Base-by-base conservation (phyloP, 2,888 invertebrate species). In the Kuschelorhynchus macadamiae region DNA sequence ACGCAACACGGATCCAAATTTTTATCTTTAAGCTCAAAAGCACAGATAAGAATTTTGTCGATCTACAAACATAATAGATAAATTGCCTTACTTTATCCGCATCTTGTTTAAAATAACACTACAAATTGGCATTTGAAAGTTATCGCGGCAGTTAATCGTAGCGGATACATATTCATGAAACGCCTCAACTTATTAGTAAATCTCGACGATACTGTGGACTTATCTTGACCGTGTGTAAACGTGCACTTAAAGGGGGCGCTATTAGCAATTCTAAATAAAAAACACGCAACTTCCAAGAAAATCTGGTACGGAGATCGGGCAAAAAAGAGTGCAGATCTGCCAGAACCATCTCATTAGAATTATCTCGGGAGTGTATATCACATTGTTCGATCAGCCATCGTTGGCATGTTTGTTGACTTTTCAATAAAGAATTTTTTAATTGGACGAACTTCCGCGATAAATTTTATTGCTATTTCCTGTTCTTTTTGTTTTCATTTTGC, bases 121-220 rank as follows among this genome's bases (percentile, higher is more conserved):
- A n/a, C n/a, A 59, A 66, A 59, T 66, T 44, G 42, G 52, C 66
- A 52, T 66, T 59, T 65, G 42, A 65, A 65, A 65, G 44, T 30
- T 65, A 65, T 65, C 65, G 49, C 50, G 8, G 52, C 41, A 1
- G 46, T 52, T 42, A 65, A 65, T 59, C 65, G 50, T 4, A 14
- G 17, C 39, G 36, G 53, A 47, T 73, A 73, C 73, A 73, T 74
- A 74, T 74, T 74, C 74, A 74, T 73, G 74, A 73, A 74, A 70
- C 69, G 67, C 70, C 72, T 66, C 66, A 73, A 72, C 73, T 73
- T 74, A 74, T 73, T 74, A 74, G 74, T 70, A 67, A 70, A 72
- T 67, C 70, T 70, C 68, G 67, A 64, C 66, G 68, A 74, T 74
- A 72, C 70, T 53, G 68, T 57, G 67, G 46, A 46, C 61, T 71